Conservation (phyloP, 2,113 vertebrate species). For the Lethenteron camtschaticum region DNA sequence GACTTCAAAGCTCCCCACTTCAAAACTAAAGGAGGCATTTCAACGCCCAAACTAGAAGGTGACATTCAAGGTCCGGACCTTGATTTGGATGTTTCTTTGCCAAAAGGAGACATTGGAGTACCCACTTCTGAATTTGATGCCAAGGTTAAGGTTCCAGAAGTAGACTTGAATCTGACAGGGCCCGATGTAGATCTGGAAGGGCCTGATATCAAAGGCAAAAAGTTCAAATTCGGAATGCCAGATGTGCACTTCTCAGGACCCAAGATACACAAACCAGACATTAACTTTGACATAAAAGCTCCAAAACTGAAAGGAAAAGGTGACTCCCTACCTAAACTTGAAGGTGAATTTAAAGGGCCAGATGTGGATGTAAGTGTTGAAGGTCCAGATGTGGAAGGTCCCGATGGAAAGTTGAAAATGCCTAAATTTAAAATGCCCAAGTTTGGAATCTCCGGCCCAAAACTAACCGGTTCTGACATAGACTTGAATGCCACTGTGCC, state of each 20-base stretch:
- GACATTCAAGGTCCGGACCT: too few relatives aligned
- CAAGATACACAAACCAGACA: constrained; percentile 8
- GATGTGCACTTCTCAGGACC: constrained; percentile 11
- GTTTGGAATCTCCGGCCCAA: constrained; percentile 19
- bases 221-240: not conserved
- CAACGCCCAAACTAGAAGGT: constrained; percentile 9
- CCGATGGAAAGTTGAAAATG: constrained; percentile 18
- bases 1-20: constrained; percentile 15
- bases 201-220: constrained; percentile 13
- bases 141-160: not conserved
- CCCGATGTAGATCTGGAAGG: not conserved
- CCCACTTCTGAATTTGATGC: too few relatives aligned
- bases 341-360: constrained; percentile 8
- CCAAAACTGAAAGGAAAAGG: not conserved
- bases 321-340: too few relatives aligned
- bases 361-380: constrained; percentile 8
- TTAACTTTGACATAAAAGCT: not conserved
- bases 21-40: constrained; percentile 17
- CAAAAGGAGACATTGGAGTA: too few relatives aligned
- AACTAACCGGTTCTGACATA: constrained; percentile 10
- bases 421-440: constrained; percentile 25
- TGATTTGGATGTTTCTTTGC: too few relatives aligned
- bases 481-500: not conserved
- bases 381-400: constrained; percentile 9
- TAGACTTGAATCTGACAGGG: constrained; percentile 4